Evolutionary conservation across 2,113 vertebrate genomes (phyloP).

Genomic region (Percina caprodes): DNA sequence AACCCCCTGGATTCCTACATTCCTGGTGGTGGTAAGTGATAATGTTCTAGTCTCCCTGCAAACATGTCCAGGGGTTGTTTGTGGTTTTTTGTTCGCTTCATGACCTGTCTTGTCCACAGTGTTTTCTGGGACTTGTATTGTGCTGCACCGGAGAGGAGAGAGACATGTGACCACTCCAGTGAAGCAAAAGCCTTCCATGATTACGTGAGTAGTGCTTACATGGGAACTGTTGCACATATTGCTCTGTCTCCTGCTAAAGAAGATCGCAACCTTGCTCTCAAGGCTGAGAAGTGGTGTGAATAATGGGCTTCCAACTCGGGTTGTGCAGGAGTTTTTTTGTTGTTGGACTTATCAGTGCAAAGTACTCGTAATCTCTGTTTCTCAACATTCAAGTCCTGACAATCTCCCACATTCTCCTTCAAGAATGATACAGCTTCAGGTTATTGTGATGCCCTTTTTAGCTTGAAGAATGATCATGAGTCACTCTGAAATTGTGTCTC

Average conservation of each 20-base stretch:
- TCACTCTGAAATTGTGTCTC: background rate
- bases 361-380: slow-evolving; percentile 18
- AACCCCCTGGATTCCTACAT: slow-evolving; percentile 95
- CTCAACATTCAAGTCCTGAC: slow-evolving; percentile 14
- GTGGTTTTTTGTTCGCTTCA: slow-evolving; percentile 39
- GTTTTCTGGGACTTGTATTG: slow-evolving; percentile 99
- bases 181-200: slow-evolving; percentile 99
- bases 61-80: slow-evolving; percentile 48
- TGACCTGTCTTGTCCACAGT: slow-evolving; percentile 79
- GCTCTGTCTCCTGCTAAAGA: slow-evolving; percentile 12
- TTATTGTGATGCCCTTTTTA: slow-evolving; percentile 8
- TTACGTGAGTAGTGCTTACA: slow-evolving; percentile 93
- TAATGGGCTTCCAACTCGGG: background rate
- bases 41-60: slow-evolving; percentile 17
- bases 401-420: slow-evolving; percentile 12
- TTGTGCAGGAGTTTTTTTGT: slow-evolving; percentile 21
- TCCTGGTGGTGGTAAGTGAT: slow-evolving; percentile 97
- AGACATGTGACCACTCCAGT: slow-evolving; percentile 99
- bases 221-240: slow-evolving; percentile 51
- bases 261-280: slow-evolving; percentile 9
- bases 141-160: slow-evolving; percentile 97
- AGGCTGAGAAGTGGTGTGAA: slow-evolving; percentile 18
- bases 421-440: slow-evolving; percentile 3
- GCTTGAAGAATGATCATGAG: background rate
- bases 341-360: slow-evolving; percentile 2